Percentiles rank a stretch among this genome's conserved stretches.
These are phyloP conservation scores for Pheucticus melanocephalus DNA, from an alignment of 2,113 vertebrate species.

Conservation along the genomic window DNA sequence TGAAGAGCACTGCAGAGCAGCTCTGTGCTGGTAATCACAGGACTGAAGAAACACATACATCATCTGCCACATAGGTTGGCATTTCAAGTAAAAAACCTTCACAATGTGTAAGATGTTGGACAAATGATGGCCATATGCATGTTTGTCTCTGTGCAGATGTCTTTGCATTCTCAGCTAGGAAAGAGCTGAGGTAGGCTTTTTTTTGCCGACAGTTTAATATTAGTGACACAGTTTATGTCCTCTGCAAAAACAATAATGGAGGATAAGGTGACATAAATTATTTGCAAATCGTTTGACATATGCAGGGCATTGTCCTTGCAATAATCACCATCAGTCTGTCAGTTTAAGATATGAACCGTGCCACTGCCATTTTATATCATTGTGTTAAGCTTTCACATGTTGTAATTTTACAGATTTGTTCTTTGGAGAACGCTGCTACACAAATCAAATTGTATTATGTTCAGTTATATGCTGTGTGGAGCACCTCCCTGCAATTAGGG, in stretches of 20 bases:
- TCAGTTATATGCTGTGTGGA: constrained; percentile 55
- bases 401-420: constrained; percentile 79
- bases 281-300: constrained; percentile 97
- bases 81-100: constrained; percentile 96
- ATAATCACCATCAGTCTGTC: constrained; percentile 95
- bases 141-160: constrained; percentile 94
- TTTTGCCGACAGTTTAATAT: constrained; percentile 88
- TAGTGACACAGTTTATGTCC: constrained; percentile 91
- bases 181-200: constrained; percentile 91
- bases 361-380: constrained; percentile 88
- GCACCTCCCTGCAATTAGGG: constrained; percentile 55
- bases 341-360: constrained; percentile 88
- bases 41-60: constrained; percentile 99
- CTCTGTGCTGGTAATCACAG: constrained; percentile 98
- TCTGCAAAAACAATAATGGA: constrained; percentile 91
- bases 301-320: constrained; percentile 93
- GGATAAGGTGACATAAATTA: constrained; percentile 97
- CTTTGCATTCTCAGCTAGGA: constrained; percentile 83
- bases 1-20: constrained; percentile 93
- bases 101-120: constrained; percentile 96
- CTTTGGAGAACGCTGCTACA: constrained; percentile 59
- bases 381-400: constrained; percentile 80
- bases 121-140: constrained; percentile 97
- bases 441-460: constrained; percentile 76
- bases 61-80: constrained; percentile 97